Conservation (phyloP, 2,888 invertebrate genomes). For the Mythimna pallens region DNA sequence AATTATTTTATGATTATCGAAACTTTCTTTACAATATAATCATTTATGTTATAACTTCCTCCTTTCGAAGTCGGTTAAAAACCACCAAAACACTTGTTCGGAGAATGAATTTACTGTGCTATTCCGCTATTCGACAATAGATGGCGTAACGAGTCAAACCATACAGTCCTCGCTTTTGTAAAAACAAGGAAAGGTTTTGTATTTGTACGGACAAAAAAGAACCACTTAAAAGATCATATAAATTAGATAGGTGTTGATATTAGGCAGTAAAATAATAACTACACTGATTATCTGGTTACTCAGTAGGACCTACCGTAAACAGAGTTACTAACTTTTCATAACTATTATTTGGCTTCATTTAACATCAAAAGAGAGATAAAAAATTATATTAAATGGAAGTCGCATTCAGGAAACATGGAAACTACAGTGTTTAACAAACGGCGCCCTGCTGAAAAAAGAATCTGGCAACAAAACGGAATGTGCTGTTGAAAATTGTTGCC, state of each 20-base stretch:
- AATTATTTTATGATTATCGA: too few species aligned
- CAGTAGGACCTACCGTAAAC: not conserved
- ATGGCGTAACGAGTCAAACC: conserved; percentile 66
- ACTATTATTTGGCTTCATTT: not conserved
- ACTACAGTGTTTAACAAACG: conserved; percentile 26
- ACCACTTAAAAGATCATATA: not conserved
- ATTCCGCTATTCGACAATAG: conserved; percentile 67
- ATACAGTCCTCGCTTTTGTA: not conserved
- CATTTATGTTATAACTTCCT: too few species aligned
- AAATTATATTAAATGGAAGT: not conserved
- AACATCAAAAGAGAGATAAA: not conserved
- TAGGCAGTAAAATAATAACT: not conserved
- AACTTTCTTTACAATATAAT: too few species aligned
- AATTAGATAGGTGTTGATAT: not conserved
- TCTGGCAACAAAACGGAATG: conserved; percentile 23
- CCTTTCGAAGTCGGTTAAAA: too few species aligned
- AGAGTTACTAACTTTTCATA: not conserved
- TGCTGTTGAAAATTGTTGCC: conserved; percentile 68
- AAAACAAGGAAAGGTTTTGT: not conserved
- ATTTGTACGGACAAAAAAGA: not conserved
- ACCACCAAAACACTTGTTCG: not conserved
- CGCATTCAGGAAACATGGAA: conserved; percentile 53
- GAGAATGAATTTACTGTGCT: not conserved
- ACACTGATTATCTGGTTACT: not conserved
- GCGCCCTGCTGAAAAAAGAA: conserved; percentile 24